Conservation (phyloP, 2,797 vertebrate species). For the Garrulus glandarius region DNA sequence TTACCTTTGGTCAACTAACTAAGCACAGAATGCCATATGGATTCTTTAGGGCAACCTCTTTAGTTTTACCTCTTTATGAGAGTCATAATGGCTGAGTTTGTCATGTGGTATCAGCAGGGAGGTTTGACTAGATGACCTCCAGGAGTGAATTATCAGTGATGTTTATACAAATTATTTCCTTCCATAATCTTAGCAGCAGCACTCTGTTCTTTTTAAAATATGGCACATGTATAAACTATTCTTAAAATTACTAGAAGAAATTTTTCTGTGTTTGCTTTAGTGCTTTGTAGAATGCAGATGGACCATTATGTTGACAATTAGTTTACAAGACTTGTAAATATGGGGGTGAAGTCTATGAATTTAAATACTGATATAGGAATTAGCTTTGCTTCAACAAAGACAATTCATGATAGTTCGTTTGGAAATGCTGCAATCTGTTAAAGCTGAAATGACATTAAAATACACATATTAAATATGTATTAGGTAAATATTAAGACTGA, state of each 20-base stretch:
- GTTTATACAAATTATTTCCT: background rate
- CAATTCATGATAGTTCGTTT: background rate
- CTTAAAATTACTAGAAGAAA: background rate
- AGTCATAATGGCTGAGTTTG: background rate
- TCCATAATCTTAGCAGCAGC: background rate
- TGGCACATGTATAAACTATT: background rate
- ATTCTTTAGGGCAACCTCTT: background rate
- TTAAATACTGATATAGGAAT: background rate
- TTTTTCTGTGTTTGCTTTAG: background rate
- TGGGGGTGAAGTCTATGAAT: background rate
- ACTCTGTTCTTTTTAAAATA: background rate
- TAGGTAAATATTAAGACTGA: constrained; percentile 30
- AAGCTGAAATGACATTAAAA: constrained; percentile 26
- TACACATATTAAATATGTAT: constrained; percentile 27
- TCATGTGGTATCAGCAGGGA: background rate
- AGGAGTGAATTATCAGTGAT: background rate
- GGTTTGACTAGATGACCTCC: background rate
- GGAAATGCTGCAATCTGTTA: constrained; percentile 1
- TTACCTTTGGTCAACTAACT: background rate
- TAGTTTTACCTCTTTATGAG: background rate
- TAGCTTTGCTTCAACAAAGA: constrained; percentile 2
- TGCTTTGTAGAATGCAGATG: background rate
- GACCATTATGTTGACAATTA: background rate
- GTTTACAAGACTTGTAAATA: background rate
- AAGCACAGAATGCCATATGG: background rate